phyloP scores from a whole-genome alignment of 2,888 invertebrate genomes.

The Augiades crinisus region DNA sequence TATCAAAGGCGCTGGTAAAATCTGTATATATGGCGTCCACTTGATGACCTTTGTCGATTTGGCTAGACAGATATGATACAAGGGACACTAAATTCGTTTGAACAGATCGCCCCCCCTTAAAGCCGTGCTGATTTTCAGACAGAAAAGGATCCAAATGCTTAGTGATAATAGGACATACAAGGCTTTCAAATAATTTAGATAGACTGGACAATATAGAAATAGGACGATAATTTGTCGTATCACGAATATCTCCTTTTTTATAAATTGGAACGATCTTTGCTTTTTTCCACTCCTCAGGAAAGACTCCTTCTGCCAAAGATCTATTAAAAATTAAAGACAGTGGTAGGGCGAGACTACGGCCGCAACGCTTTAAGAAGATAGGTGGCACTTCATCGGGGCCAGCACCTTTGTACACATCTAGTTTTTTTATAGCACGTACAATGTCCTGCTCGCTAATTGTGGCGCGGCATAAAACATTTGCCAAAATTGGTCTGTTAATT shows the following conservation, averaged over 20 bases:
- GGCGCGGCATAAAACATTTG: not conserved
- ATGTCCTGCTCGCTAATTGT: not conserved
- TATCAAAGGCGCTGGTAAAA: conserved; percentile 19
- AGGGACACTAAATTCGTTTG: not conserved
- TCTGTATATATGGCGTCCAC: conserved; percentile 17
- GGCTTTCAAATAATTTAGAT: conserved; percentile 1
- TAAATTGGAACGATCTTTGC: conserved; percentile 13
- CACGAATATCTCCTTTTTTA: conserved; percentile 12
- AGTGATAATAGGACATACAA: not conserved
- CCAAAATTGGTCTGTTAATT: not conserved
- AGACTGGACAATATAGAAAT: conserved; percentile 12
- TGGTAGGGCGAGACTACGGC: conserved; percentile 4
- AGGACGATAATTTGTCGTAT: conserved; percentile 10
- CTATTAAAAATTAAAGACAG: conserved; percentile 16
- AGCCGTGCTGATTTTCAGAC: not conserved
- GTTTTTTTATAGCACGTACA: conserved; percentile 1
- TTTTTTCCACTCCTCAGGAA: conserved; percentile 18
- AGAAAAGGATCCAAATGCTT: not conserved
- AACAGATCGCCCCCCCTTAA: not conserved
- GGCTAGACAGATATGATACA: not conserved
- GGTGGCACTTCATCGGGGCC: conserved; percentile 21
- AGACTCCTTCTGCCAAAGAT: conserved; percentile 5
- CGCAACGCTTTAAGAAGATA: conserved; percentile 16
- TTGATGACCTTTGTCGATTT: conserved; percentile 7
- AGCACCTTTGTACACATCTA: conserved; percentile 14